These are phyloP conservation scores for Falco concolor DNA, from an alignment of 2,797 vertebrate species.

Conservation along the genomic window DNA sequence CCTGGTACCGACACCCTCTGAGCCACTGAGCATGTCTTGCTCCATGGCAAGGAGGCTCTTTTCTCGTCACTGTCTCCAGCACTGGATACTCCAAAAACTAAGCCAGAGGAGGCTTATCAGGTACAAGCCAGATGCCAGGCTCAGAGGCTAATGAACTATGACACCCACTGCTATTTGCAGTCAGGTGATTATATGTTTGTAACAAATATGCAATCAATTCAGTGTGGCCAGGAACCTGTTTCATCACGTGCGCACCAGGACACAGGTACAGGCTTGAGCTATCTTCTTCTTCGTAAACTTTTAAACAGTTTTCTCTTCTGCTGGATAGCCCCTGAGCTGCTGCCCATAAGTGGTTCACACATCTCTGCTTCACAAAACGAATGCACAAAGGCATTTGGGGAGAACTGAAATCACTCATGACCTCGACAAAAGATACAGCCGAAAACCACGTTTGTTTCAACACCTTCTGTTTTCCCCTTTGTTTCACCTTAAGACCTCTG, in stretches of 20 bases:
- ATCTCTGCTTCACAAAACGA: not conserved
- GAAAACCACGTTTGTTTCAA: not conserved
- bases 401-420: not conserved
- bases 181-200: not conserved
- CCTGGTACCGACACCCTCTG: not conserved
- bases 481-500: not conserved
- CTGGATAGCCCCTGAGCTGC: not conserved
- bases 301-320: not conserved
- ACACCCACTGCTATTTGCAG: not conserved
- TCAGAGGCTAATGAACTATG: not conserved
- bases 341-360: not conserved
- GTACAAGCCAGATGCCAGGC: not conserved
- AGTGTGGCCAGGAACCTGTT: not conserved
- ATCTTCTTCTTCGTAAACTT: not conserved
- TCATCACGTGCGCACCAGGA: not conserved
- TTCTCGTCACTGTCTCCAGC: not conserved
- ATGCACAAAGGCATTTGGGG: not conserved
- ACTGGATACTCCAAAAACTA: not conserved
- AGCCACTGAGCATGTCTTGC: not conserved
- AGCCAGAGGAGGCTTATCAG: not conserved
- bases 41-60: not conserved
- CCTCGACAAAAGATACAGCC: not conserved
- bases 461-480: not conserved
- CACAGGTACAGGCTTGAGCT: not conserved
- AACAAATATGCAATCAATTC: not conserved